Evolutionary conservation across 2,113 vertebrate species (phyloP), one percentile per base, ranked within the genome.

Genomic region (Argyrosomus japonicus): DNA sequence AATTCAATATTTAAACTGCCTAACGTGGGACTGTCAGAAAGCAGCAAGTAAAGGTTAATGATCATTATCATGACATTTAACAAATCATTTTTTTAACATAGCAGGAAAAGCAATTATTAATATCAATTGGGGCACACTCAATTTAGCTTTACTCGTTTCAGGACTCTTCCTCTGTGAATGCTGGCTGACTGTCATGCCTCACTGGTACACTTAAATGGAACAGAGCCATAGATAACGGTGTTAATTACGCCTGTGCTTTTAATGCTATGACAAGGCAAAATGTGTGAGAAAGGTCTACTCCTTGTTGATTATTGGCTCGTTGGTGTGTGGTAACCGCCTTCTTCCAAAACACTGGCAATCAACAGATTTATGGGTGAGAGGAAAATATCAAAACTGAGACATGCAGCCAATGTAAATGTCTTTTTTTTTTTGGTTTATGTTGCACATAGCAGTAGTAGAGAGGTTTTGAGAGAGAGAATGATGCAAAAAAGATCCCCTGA

Each of bases 1-100:
- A 69, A 78, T 75, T n/a, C 61, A 70, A 68, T 54, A 63, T n/a
- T 61, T 27, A 27, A 13, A 48, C 3, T 56, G 65, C 43, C 27
- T 43, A 50, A 36, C 62, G 51, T 32, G 60, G 68, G 50, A 17
- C 13, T n/a, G 15, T 54, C 27, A 27, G 18, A 15, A 32, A 19
- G 19, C 18, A 15, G 54, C 5, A 5, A n/a, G 13, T 9, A 7
- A 54, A 53, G 27, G 27, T 53, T 32, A 13, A 17, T 25, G 6
- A 25, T 43, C 1, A 12, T n/a, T 9, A 36, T 36, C 36, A 8
- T 36, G 1, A 63, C 61, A 40, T 45, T 45, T 6, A 40, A 43
- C 21, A 5, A 32, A 29, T 18, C 18, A 2, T 65, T 65, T 63
- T 17, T 63, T 2, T 36, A 63, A 63, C 9, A 5, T 11, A 15